These are phyloP conservation scores for Peromyscus maniculatus DNA, from an alignment of 2,113 vertebrate species.

Conservation along the genomic window DNA sequence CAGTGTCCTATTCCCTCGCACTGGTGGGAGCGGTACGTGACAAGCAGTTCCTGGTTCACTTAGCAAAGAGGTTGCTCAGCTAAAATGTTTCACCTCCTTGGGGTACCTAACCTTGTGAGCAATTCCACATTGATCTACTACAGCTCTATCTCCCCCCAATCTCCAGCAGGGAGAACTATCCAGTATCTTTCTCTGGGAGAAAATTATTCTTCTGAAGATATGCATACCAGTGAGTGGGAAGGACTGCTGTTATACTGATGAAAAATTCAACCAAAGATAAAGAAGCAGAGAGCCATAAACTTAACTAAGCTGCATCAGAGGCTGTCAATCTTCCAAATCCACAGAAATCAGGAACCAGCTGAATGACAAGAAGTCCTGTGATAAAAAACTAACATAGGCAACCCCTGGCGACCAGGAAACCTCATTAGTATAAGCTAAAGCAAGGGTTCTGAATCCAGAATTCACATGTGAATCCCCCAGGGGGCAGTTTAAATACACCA, in stretches of 20 bases:
- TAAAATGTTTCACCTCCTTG: background rate
- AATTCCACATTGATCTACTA: background rate
- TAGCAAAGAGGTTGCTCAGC: background rate
- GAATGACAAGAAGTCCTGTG: background rate
- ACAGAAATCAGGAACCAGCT: background rate
- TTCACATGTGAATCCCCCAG: slow-evolving; percentile 8
- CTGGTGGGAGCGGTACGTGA: background rate
- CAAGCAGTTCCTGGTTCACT: background rate
- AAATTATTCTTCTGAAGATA: background rate
- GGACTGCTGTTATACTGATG: background rate
- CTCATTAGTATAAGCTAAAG: background rate
- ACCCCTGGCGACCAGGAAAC: background rate
- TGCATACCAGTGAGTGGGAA: background rate
- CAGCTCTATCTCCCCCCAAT: background rate
- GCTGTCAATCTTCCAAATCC: background rate
- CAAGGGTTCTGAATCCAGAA: background rate
- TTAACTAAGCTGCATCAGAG: background rate
- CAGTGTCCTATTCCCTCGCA: background rate
- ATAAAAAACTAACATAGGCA: background rate
- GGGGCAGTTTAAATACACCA: slow-evolving; percentile 6
- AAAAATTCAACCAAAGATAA: background rate
- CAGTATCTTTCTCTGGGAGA: background rate
- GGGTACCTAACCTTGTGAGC: background rate
- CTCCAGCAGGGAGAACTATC: background rate
- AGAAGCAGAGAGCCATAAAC: background rate